Evolutionary conservation across 2,888 invertebrate genomes (phyloP), one percentile per base, ranked within the genome.

Genomic region (Onchidella celtica): DNA sequence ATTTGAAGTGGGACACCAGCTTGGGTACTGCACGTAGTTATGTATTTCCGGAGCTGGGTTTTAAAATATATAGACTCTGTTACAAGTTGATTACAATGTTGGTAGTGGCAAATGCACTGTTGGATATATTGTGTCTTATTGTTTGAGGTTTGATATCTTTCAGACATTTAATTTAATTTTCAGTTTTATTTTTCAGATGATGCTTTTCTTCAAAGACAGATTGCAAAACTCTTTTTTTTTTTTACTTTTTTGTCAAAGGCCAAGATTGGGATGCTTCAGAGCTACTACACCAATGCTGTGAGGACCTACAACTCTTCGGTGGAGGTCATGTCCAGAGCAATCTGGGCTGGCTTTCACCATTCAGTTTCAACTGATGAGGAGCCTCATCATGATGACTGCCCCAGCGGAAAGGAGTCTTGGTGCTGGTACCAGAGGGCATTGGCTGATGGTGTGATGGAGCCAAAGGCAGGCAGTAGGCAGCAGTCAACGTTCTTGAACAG

Each of bases 271-370:
- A 6, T 21, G 9, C 47, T 70, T 3, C 70, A 70, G 40, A 27
- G 27, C n/a, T 70, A 70, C 40, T 70, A 70, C 40, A 70, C 70
- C 14, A 70, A 70, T 21, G 47, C 70, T 70, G 70, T 70, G 3
- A n/a, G 40, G 21, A 32, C 40, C 11, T 24, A 40, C 70, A 70
- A 70, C 40, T 14, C 40, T 38, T 70, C 70, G 17, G 70, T 70
- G 9, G 40, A 70, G n/a, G 70, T 17, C n/a, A 70, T 70, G 70
- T 40, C 40, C 3, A 3, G 27, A 6, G 70, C 70, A 9, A 70
- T 70, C 27, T 70, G 70, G 70, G 47, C 40, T 21, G 70, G 38
- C 17, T 70, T 21, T 40, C 24, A n/a, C 40, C 70, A 70, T 32
- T 70, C 70, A 3, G 29, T 32, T 9, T 69, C 69, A 27, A 36